These are phyloP conservation scores for Dicaeum eximium DNA, from an alignment of 2,113 vertebrate species.

Conservation along the genomic window DNA sequence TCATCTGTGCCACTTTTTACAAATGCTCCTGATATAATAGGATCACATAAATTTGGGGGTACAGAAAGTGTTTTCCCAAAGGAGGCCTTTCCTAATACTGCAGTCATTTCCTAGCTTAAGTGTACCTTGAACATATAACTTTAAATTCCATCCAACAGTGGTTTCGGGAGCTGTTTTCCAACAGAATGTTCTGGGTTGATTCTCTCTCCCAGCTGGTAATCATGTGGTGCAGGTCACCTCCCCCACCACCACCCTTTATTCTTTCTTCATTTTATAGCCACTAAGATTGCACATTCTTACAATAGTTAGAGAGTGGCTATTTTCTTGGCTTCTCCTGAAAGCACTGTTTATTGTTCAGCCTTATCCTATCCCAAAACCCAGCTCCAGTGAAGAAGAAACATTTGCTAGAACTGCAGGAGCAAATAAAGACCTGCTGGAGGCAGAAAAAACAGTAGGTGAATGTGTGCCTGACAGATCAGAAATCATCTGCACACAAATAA, in stretches of 20 bases:
- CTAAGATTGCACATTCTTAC: background rate
- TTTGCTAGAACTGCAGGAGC: background rate
- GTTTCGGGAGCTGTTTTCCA: background rate
- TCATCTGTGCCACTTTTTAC: background rate
- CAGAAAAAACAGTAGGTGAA: background rate
- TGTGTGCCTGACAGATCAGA: background rate
- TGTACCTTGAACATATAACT: background rate
- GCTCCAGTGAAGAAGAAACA: background rate
- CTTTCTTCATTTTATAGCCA: conserved; percentile 9
- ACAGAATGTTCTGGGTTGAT: background rate
- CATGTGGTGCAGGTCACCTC: background rate
- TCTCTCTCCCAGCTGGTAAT: background rate
- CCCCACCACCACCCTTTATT: rapidly evolving
- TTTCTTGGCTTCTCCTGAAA: background rate
- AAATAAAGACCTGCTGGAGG: background rate
- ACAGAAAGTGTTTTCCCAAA: background rate
- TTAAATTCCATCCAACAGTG: background rate
- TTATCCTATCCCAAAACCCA: background rate
- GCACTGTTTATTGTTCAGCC: background rate
- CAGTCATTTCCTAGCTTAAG: background rate
- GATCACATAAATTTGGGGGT: background rate
- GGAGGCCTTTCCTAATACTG: background rate
- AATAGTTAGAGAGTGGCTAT: background rate
- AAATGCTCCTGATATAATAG: background rate
- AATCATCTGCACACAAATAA: background rate